These are phyloP conservation scores for Platygyra sinensis DNA, from an alignment of 64 coral and sea anemone species.

Conservation along the genomic window DNA sequence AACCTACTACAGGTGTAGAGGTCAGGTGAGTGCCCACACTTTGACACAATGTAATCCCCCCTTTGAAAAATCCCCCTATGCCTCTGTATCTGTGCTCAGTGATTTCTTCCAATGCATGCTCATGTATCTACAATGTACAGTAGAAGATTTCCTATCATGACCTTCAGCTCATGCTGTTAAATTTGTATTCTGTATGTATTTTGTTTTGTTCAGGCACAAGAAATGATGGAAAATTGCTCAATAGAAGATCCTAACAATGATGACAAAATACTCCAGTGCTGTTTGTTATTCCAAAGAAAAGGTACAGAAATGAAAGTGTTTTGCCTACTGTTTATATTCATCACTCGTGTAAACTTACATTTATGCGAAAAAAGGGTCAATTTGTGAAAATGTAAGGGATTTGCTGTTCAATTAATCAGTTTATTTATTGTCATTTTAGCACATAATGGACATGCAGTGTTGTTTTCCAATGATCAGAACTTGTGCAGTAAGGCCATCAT, in stretches of 20 bases:
- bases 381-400: too few species aligned
- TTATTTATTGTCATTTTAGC: constrained; percentile 34
- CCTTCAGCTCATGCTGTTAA: neutral
- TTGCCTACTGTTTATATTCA: too few species aligned
- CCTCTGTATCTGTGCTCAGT: too few species aligned
- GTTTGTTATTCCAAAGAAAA: constrained; percentile 76
- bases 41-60: too few species aligned
- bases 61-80: too few species aligned
- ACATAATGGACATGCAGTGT: constrained; percentile 74
- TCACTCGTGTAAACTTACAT: too few species aligned
- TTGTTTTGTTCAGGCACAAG: constrained; percentile 1
- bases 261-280: constrained; percentile 93
- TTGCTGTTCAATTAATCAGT: too few species aligned
- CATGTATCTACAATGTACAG: neutral
- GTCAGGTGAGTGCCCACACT: too few species aligned
- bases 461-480: constrained; percentile 98
- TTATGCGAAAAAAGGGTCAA: too few species aligned
- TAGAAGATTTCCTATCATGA: neutral
- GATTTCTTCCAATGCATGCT: too few species aligned
- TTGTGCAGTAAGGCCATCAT: constrained; percentile 93
- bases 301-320: constrained; percentile 22
- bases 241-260: constrained; percentile 72
- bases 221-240: constrained; percentile 36
- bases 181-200: neutral
- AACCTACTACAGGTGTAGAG: too few species aligned